Evolutionary conservation across 2,797 vertebrate species (phyloP).

Genomic region (Furcifer pardalis): DNA sequence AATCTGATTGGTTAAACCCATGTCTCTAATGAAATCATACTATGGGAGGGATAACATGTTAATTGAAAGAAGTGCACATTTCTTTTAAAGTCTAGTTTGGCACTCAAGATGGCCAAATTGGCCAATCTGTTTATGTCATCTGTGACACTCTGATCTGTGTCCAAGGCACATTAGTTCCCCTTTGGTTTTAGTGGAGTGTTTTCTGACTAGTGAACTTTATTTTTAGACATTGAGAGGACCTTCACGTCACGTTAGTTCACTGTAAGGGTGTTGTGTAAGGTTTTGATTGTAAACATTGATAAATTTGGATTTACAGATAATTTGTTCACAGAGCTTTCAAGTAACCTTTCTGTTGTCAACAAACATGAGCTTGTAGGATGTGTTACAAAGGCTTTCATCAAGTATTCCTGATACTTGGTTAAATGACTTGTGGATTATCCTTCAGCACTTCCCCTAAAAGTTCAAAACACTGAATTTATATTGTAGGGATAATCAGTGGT

Average conservation of each 20-base stretch:
- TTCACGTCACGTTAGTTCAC: not conserved
- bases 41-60: too few relatives aligned
- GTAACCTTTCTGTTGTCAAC: too few relatives aligned
- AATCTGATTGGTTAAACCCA: too few relatives aligned
- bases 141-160: not conserved
- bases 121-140: not conserved
- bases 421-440: not conserved
- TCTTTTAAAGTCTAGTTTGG: too few relatives aligned
- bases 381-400: not conserved
- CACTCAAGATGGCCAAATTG: not conserved
- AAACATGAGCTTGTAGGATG: not conserved
- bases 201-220: not conserved
- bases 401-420: not conserved
- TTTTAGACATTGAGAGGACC: not conserved
- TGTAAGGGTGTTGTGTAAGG: not conserved
- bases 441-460: not conserved
- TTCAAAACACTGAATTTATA: not conserved
- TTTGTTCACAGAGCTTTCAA: not conserved
- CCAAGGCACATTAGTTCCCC: too few relatives aligned
- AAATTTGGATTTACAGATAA: not conserved
- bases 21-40: too few relatives aligned
- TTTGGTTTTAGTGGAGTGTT: not conserved
- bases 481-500: too few relatives aligned
- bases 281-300: not conserved
- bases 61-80: too few relatives aligned